Conservation (phyloP, 2,113 vertebrate genomes). For the Crypturellus undulatus region DNA sequence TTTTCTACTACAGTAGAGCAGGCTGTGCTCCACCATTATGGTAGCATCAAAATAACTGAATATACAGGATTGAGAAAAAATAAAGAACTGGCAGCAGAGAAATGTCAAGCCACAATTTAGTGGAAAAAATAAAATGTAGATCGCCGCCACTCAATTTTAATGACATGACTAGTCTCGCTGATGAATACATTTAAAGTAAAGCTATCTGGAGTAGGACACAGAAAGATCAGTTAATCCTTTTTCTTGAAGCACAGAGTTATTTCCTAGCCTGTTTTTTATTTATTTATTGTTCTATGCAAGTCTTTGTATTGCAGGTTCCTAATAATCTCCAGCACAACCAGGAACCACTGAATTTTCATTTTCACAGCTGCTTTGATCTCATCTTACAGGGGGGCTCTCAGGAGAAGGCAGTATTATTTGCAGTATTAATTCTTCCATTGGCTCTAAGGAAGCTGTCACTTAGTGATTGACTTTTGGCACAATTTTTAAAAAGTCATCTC, state of each 20-base stretch:
- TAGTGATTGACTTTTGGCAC: not conserved
- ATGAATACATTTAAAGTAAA: constrained; percentile 19
- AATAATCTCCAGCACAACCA: constrained; percentile 32
- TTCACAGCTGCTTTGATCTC: not conserved
- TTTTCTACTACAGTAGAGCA: not conserved
- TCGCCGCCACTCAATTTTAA: not conserved
- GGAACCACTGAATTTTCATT: not conserved
- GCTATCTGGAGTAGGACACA: not conserved
- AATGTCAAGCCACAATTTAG: not conserved
- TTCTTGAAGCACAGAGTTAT: not conserved
- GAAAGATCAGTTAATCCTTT: constrained; percentile 24
- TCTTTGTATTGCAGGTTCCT: not conserved
- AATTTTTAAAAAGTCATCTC: constrained; percentile 39
- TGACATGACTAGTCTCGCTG: not conserved
- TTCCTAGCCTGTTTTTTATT: not conserved
- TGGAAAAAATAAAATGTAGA: not conserved
- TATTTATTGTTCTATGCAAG: not conserved
- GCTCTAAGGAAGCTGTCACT: not conserved
- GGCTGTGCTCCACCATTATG: not conserved
- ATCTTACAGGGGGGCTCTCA: not conserved
- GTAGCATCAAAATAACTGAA: not conserved
- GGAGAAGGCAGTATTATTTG: not conserved
- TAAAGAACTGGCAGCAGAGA: not conserved
- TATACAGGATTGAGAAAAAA: not conserved
- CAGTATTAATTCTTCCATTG: not conserved